Conservation (phyloP, 2,113 vertebrate genomes). For the Vulpes vulpes region DNA sequence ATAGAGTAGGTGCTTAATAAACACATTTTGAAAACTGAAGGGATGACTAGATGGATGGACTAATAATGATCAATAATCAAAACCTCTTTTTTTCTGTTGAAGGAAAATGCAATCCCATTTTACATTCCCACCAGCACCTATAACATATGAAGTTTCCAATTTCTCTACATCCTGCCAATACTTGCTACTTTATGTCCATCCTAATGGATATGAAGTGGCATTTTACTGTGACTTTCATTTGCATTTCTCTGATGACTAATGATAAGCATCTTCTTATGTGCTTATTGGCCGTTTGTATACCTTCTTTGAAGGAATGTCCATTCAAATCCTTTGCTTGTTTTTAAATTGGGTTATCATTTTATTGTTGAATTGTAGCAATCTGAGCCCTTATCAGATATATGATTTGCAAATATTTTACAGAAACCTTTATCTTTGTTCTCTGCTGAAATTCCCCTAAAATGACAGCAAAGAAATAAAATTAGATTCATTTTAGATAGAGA, state of each 20-base stretch:
- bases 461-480: not conserved
- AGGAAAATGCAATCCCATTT: not conserved
- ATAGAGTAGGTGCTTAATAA: not conserved
- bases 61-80: not conserved
- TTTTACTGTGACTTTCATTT: not conserved
- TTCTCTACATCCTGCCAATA: not conserved
- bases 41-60: not conserved
- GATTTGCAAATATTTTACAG: constrained; percentile 15
- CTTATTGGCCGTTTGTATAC: not conserved
- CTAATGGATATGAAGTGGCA: no score
- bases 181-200: not conserved
- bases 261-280: not conserved
- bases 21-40: not conserved
- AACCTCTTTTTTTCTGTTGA: not conserved
- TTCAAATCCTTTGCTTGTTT: not conserved
- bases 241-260: not conserved
- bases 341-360: not conserved
- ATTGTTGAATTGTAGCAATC: not conserved
- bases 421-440: not conserved
- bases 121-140: not conserved
- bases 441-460: not conserved
- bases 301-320: not conserved
- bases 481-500: not conserved
- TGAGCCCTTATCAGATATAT: not conserved
- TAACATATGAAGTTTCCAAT: no score